Evolutionary conservation across 1,140 invertebrate species (phyloP).

Genomic region (Dufourea novaeangliae): DNA sequence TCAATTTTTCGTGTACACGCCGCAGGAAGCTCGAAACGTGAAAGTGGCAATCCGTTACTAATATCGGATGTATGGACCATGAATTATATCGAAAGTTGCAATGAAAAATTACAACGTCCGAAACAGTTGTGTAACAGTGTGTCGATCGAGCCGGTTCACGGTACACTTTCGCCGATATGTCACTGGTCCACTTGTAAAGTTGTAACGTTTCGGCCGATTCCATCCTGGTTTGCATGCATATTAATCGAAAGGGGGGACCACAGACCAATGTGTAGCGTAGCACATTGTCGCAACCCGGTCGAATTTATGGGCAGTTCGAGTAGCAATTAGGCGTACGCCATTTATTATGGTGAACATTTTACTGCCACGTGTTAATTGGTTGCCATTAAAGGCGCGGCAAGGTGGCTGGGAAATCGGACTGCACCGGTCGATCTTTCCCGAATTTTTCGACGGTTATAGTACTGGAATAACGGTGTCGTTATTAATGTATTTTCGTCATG

Average conservation of each 20-base stretch:
- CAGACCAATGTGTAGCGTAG: neutral
- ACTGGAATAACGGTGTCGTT: too few relatives aligned
- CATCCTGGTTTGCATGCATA: neutral
- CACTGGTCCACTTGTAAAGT: neutral
- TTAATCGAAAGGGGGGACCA: too few relatives aligned
- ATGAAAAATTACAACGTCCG: neutral
- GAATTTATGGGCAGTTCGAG: slow-evolving; percentile 19
- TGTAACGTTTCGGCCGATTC: slow-evolving; percentile 3
- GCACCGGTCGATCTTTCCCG: too few relatives aligned
- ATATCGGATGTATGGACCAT: neutral
- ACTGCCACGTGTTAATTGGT: neutral
- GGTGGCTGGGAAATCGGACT: neutral
- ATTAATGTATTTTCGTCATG: too few relatives aligned
- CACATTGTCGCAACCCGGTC: neutral
- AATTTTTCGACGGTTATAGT: too few relatives aligned
- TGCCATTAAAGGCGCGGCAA: neutral
- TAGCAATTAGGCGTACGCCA: neutral
- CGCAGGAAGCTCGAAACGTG: too few relatives aligned
- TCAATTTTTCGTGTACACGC: too few relatives aligned
- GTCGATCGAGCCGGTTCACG: neutral
- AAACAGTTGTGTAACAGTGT: neutral
- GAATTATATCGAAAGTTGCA: neutral
- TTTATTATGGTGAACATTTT: neutral
- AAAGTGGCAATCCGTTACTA: neutral
- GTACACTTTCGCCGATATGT: slow-evolving; percentile 30